Evolutionary conservation across 2,888 invertebrate species (phyloP).

Genomic region (Mellilla xanthometata): DNA sequence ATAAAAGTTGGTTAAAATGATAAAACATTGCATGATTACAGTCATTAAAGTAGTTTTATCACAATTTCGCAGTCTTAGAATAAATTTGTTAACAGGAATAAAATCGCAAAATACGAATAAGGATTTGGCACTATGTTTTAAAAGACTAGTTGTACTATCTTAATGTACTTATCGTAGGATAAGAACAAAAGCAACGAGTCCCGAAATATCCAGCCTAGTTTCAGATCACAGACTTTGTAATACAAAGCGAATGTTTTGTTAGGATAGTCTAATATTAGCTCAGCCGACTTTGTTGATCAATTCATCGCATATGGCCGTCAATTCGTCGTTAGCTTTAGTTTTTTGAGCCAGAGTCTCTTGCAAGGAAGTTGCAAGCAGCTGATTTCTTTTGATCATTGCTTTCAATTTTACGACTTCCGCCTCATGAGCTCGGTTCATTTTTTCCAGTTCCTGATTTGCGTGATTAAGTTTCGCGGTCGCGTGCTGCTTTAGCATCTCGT

Average conservation of each 20-base stretch:
- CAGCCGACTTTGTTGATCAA: constrained; percentile 86
- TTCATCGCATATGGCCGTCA: constrained; percentile 96
- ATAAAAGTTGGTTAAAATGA: no score
- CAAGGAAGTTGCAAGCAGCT: constrained; percentile 91
- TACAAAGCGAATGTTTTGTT: constrained; percentile 42
- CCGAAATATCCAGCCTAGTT: constrained; percentile 47
- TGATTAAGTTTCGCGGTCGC: constrained; percentile 92
- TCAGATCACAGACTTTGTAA: constrained; percentile 43
- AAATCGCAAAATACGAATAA: constrained; percentile 37
- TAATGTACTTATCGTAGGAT: constrained; percentile 62
- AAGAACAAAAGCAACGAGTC: constrained; percentile 59
- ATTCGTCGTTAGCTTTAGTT: constrained; percentile 93
- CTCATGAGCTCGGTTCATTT: constrained; percentile 87
- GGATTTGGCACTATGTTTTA: constrained; percentile 61
- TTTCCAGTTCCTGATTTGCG: constrained; percentile 90
- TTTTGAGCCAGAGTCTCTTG: constrained; percentile 93
- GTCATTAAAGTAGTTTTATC: constrained; percentile 49
- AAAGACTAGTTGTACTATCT: constrained; percentile 48
- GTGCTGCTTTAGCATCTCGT: constrained; percentile 93
- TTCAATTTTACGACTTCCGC: constrained; percentile 92
- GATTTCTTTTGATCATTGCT: constrained; percentile 93
- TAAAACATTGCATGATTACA: constrained; percentile 36
- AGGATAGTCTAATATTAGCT: constrained; percentile 43
- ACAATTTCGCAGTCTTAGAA: constrained; percentile 67
- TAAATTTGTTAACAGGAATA: constrained; percentile 41